Evolutionary conservation across 2,888 invertebrate genomes (phyloP).

Genomic region (Parapristionchus giblindavisi): DNA sequence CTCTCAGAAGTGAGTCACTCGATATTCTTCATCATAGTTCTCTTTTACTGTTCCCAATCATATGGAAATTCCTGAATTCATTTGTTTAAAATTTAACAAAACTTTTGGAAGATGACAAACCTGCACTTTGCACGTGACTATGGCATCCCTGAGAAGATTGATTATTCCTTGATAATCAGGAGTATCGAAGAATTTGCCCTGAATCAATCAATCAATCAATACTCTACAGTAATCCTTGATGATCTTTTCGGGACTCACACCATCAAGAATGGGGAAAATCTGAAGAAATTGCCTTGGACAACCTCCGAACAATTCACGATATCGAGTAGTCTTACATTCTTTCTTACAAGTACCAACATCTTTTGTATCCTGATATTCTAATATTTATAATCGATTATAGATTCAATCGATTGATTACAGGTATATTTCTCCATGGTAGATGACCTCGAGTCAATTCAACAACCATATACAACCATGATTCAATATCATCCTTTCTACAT

Average conservation of each 20-base stretch:
- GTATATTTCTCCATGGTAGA: slow-evolving; percentile 57
- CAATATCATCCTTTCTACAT: slow-evolving; percentile 58
- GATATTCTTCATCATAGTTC: too few relatives aligned
- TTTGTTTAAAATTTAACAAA: background rate
- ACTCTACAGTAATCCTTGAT: background rate
- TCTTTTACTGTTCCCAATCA: slow-evolving; percentile 33
- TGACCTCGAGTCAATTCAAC: slow-evolving; percentile 53
- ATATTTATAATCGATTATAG: background rate
- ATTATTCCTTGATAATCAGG: slow-evolving; percentile 59
- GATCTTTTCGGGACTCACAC: slow-evolving; percentile 8
- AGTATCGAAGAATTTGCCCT: slow-evolving; percentile 59
- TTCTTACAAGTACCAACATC: slow-evolving; percentile 61
- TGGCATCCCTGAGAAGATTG: slow-evolving; percentile 51
- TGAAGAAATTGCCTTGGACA: slow-evolving; percentile 58
- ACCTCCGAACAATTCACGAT: slow-evolving; percentile 55
- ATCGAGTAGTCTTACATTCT: slow-evolving; percentile 47
- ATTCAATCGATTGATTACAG: slow-evolving; percentile 30
- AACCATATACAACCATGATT: slow-evolving; percentile 63
- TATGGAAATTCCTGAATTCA: slow-evolving; percentile 29
- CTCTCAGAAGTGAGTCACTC: too few relatives aligned
- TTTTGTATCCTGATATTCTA: slow-evolving; percentile 42
- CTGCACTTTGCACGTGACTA: slow-evolving; percentile 45
- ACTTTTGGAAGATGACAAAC: background rate
- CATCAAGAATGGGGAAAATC: slow-evolving; percentile 53
- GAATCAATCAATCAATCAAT: background rate